Evolutionary conservation across 2,113 vertebrate genomes (phyloP).

Genomic region (Otocyon megalotis): DNA sequence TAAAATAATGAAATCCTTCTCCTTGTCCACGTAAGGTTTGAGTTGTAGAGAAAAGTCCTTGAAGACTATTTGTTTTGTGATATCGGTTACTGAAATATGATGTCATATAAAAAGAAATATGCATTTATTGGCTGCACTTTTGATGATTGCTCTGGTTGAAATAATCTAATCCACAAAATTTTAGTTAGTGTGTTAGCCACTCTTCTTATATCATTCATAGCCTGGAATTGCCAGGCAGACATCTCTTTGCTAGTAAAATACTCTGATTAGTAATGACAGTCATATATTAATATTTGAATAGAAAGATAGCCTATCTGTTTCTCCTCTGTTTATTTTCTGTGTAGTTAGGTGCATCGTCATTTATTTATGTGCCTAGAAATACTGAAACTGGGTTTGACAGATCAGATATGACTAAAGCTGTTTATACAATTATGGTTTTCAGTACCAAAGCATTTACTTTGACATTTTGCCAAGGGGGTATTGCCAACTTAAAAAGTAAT

Average conservation of each 20-base stretch:
- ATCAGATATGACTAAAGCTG: constrained; percentile 62
- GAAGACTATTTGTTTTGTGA: constrained; percentile 43
- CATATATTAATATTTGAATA: constrained; percentile 68
- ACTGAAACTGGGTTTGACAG: constrained; percentile 65
- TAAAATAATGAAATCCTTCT: not conserved
- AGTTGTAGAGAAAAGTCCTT: constrained; percentile 33
- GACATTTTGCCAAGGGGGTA: constrained; percentile 46
- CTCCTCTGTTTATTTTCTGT: constrained; percentile 57
- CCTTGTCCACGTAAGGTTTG: not conserved
- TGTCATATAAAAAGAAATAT: constrained; percentile 16
- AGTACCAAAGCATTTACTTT: constrained; percentile 48
- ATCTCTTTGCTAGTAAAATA: constrained; percentile 58
- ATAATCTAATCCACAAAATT: constrained; percentile 51
- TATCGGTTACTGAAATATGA: constrained; percentile 25
- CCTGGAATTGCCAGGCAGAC: constrained; percentile 37
- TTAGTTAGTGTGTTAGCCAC: constrained; percentile 36
- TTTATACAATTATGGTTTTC: constrained; percentile 64
- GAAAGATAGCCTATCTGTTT: constrained; percentile 56
- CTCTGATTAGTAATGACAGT: constrained; percentile 59
- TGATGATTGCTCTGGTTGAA: constrained; percentile 45
- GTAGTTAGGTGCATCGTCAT: constrained; percentile 51
- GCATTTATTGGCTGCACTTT: constrained; percentile 36
- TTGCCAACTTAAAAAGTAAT: constrained; percentile 40
- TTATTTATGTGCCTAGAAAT: constrained; percentile 71
- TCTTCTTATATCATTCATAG: constrained; percentile 45